These are phyloP conservation scores for Cetonia aurata DNA, from an alignment of 2,888 invertebrate genomes.

Conservation along the genomic window DNA sequence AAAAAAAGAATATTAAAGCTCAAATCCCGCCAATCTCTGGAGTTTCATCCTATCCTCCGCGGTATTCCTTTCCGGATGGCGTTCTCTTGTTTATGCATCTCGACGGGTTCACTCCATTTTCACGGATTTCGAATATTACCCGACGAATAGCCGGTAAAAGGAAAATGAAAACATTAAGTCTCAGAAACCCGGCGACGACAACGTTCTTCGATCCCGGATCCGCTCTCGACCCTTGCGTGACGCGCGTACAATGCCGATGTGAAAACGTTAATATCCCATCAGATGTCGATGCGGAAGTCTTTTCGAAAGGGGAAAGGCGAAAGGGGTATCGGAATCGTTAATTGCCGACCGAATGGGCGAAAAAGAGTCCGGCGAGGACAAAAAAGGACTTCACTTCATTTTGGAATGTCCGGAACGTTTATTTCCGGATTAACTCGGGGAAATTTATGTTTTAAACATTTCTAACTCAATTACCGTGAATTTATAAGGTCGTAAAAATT, in stretches of 20 bases:
- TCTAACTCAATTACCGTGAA: conserved; percentile 36
- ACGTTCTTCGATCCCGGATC: conserved; percentile 1
- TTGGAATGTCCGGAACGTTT: conserved; percentile 11
- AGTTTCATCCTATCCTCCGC: conserved; percentile 13
- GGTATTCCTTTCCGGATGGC: conserved; percentile 6
- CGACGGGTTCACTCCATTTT: conserved; percentile 19
- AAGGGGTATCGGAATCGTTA: conserved; percentile 20
- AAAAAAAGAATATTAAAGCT: conserved; percentile 9
- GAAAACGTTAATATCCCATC: conserved; percentile 14
- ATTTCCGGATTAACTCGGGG: conserved; percentile 26
- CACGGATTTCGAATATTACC: conserved; percentile 20
- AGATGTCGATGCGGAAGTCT: conserved; percentile 19
- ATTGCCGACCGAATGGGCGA: background rate
- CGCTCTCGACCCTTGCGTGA: conserved; percentile 5
- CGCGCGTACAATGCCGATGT: background rate
- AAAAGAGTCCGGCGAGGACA: conserved; percentile 2
- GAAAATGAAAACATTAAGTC: conserved; percentile 34
- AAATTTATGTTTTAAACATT: conserved; percentile 37
- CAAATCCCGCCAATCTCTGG: conserved; percentile 18
- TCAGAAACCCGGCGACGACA: background rate
- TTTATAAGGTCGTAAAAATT: conserved; percentile 36
- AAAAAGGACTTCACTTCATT: background rate
- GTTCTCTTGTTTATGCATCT: conserved; percentile 21
- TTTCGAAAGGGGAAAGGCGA: background rate
- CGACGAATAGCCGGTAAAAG: conserved; percentile 24